Evolutionary conservation across 2,797 vertebrate genomes (phyloP).

Genomic region (Protosalanx chinensis): DNA sequence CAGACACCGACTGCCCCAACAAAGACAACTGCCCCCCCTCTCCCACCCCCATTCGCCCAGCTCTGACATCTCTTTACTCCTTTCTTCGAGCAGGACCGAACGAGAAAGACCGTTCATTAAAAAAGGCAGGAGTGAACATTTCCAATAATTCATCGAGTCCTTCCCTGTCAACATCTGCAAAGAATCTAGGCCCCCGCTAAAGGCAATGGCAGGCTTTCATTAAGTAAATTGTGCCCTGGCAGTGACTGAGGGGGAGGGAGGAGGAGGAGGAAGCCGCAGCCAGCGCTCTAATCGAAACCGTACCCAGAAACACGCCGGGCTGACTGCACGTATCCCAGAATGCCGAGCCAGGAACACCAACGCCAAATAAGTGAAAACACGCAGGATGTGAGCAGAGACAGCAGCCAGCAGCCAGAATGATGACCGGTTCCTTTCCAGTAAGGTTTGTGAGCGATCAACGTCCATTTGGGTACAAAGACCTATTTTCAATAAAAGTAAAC

Average conservation of each 20-base stretch:
- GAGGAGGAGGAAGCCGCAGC: conserved; percentile 87
- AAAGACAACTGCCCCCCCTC: conserved; percentile 53
- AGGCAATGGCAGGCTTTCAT: conserved; percentile 97
- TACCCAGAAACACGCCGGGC: conserved; percentile 89
- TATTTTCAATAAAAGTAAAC: too few relatives aligned
- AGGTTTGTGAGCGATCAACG: background rate
- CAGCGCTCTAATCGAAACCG: conserved; percentile 96
- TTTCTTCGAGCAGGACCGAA: conserved; percentile 65
- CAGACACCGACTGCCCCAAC: conserved; percentile 66
- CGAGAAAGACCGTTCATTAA: conserved; percentile 69
- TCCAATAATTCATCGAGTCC: conserved; percentile 85
- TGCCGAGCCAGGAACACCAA: conserved; percentile 54
- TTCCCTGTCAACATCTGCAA: conserved; percentile 91
- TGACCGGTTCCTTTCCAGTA: conserved; percentile 16
- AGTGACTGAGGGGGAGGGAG: conserved; percentile 88
- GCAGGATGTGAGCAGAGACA: conserved; percentile 51
- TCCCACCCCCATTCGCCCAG: background rate
- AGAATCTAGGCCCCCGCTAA: conserved; percentile 87
- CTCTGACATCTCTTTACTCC: conserved; percentile 43
- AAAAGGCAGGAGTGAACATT: conserved; percentile 81
- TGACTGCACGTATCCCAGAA: conserved; percentile 65
- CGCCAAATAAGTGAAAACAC: conserved; percentile 56
- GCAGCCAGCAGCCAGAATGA: conserved; percentile 51
- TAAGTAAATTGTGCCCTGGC: conserved; percentile 98
- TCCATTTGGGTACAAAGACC: too few relatives aligned